Percentiles rank a stretch among this genome's conserved stretches.
These are phyloP conservation scores for Heliconius erato DNA, from an alignment of 2,888 invertebrate genomes.

Conservation along the genomic window DNA sequence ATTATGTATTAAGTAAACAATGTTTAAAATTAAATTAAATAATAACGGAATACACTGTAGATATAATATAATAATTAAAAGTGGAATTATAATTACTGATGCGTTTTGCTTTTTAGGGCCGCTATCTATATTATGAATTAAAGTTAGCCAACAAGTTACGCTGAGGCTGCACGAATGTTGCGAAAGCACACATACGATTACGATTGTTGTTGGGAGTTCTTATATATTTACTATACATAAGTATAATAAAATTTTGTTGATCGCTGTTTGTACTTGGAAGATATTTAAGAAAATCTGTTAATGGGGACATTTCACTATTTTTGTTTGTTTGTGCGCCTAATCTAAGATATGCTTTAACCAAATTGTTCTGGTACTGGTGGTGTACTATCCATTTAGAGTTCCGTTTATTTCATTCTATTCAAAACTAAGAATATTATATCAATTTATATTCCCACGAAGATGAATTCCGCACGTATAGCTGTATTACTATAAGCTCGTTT, in stretches of 20 bases:
- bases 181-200: conserved; percentile 26
- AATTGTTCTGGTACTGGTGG: neutral
- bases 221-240: neutral
- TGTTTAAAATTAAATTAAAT: conserved; percentile 20
- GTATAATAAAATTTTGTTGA: too few species aligned
- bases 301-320: too few species aligned
- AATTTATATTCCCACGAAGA: neutral
- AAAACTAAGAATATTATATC: neutral
- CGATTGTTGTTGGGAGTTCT: neutral
- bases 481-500: neutral
- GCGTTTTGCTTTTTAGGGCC: conserved; percentile 7
- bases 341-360: neutral
- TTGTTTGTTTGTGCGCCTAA: neutral
- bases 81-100: conserved; percentile 13
- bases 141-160: conserved; percentile 36
- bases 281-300: too few species aligned
- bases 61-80: neutral
- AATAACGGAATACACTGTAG: conserved; percentile 19
- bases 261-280: too few species aligned
- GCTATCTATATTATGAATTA: conserved; percentile 8
- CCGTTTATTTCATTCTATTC: neutral
- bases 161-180: conserved; percentile 19
- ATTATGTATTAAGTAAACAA: conserved; percentile 18
- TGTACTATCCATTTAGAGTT: neutral
- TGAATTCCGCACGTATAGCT: neutral